Conservation (phyloP, 2,797 vertebrate species). For the Takifugu ocellatus region DNA sequence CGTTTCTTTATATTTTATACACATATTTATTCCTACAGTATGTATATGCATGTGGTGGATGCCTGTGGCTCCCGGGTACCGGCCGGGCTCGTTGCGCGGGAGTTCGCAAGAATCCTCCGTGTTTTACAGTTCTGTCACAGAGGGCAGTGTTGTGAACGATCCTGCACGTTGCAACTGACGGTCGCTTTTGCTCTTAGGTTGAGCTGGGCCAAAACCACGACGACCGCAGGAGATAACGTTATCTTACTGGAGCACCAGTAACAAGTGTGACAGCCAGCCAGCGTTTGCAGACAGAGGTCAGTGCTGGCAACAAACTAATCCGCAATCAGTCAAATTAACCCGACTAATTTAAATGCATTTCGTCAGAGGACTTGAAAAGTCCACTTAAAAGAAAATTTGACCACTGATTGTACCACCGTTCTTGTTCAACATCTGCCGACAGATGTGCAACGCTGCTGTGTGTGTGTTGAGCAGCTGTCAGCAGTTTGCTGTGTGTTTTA, state of each 20-base stretch:
- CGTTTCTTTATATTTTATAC: background rate
- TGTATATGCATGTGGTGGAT: conserved; percentile 26
- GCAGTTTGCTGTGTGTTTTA: conserved; percentile 15
- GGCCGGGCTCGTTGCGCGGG: conserved; percentile 61
- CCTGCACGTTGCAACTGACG: background rate
- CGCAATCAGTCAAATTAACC: too few relatives aligned
- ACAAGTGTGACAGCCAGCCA: background rate
- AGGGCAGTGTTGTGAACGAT: conserved; percentile 47
- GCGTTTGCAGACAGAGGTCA: background rate
- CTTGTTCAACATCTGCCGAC: conserved; percentile 10
- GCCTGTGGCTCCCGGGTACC: conserved; percentile 5
- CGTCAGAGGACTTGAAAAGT: too few relatives aligned
- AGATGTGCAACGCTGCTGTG: conserved; percentile 12
- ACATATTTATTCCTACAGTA: background rate
- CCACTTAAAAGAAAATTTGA: too few relatives aligned
- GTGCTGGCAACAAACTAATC: too few relatives aligned
- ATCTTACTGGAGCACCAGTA: conserved; percentile 7
- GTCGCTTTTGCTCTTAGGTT: background rate
- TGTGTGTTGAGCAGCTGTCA: conserved; percentile 30
- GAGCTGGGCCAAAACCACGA: background rate
- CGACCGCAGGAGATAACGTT: conserved; percentile 3
- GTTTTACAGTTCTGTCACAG: conserved; percentile 29
- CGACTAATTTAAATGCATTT: too few relatives aligned
- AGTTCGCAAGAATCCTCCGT: conserved; percentile 59
- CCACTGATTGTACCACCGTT: background rate